Evolutionary conservation across 1,140 invertebrate species (phyloP).

Genomic region (Saxidomus purpurata): DNA sequence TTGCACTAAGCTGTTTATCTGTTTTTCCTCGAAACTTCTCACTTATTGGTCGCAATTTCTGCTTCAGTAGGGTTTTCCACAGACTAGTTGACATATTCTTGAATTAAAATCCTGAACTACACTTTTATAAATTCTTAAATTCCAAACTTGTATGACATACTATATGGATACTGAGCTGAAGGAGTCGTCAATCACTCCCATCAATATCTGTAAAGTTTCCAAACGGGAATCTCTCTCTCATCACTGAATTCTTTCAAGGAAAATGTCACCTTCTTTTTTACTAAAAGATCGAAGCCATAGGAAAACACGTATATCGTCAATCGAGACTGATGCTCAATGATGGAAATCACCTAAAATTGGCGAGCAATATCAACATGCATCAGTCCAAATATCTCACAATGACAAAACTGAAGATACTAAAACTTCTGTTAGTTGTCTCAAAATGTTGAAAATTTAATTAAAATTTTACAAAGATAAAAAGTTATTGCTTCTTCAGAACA

Average conservation of each 20-base stretch:
- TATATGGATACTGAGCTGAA: neutral
- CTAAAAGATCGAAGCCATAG: neutral
- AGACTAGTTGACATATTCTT: constrained; percentile 38
- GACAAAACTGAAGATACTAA: too few species aligned
- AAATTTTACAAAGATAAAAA: too few species aligned
- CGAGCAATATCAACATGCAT: too few species aligned
- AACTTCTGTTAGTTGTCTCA: too few species aligned
- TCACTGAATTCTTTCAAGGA: neutral
- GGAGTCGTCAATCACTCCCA: neutral
- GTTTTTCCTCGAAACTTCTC: constrained; percentile 41
- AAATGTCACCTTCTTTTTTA: neutral
- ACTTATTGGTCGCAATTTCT: constrained; percentile 51
- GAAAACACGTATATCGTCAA: neutral
- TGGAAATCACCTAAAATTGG: neutral
- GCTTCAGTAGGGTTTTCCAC: constrained; percentile 48
- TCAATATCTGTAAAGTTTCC: neutral
- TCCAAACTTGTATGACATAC: neutral
- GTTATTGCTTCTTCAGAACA: too few species aligned
- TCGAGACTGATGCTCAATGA: neutral
- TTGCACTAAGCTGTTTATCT: constrained; percentile 5
- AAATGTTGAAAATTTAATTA: too few species aligned
- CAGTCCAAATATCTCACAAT: too few species aligned
- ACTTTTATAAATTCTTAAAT: neutral
- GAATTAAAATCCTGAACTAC: neutral
- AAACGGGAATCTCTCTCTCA: too few species aligned